Conservation (phyloP, 2,888 invertebrate genomes). For the Operophtera brumata region DNA sequence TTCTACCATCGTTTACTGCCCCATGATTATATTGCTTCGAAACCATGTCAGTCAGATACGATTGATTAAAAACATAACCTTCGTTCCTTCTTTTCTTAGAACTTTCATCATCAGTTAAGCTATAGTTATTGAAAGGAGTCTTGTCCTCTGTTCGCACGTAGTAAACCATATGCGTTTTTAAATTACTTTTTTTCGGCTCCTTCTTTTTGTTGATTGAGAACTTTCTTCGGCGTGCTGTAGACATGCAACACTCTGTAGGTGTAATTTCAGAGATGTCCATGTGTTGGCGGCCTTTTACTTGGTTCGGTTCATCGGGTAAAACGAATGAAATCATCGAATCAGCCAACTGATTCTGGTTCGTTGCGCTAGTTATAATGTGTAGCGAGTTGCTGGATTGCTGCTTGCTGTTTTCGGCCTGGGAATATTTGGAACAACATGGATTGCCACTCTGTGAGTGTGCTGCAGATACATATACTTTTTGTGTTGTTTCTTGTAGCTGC, state of each 20-base stretch:
- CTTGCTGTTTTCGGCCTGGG: slow-evolving; percentile 1
- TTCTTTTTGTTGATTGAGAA: slow-evolving; percentile 23
- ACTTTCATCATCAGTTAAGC: slow-evolving; percentile 5
- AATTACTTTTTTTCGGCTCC: slow-evolving; percentile 19
- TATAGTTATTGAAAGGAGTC: slow-evolving; percentile 21
- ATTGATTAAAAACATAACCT: slow-evolving; percentile 21
- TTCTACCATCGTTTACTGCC: slow-evolving; percentile 43
- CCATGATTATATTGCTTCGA: slow-evolving; percentile 54
- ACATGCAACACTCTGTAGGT: slow-evolving; percentile 12
- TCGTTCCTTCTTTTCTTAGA: slow-evolving; percentile 12
- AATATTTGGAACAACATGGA: not conserved
- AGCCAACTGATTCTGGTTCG: slow-evolving; percentile 1
- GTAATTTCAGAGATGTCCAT: slow-evolving; percentile 8
- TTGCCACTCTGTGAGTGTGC: slow-evolving; percentile 15
- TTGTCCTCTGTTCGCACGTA: slow-evolving; percentile 19
- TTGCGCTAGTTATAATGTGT: not conserved
- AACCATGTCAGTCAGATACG: slow-evolving; percentile 48
- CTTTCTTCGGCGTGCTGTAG: slow-evolving; percentile 5
- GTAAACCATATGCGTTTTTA: slow-evolving; percentile 25
- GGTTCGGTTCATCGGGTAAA: not conserved
- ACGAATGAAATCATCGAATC: slow-evolving; percentile 6
- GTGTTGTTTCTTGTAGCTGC: slow-evolving; percentile 43
- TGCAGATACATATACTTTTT: not conserved
- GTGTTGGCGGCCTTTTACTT: not conserved
- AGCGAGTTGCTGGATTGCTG: not conserved